Percentiles rank a stretch among this genome's conserved stretches.
These are phyloP conservation scores for Dysmachus trigonus DNA, from an alignment of 2,888 invertebrate species.

Conservation along the genomic window DNA sequence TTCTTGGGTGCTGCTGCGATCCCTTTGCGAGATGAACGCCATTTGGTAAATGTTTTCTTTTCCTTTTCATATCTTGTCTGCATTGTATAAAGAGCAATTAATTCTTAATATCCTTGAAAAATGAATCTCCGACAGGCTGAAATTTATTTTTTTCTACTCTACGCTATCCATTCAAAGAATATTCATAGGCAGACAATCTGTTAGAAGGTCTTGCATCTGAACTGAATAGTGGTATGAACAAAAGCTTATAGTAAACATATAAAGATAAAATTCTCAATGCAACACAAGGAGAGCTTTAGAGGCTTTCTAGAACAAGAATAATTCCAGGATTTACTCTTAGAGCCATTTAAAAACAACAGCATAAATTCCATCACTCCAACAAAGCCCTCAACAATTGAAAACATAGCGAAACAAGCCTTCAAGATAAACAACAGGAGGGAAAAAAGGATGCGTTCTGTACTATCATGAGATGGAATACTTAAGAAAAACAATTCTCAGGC, in stretches of 20 bases:
- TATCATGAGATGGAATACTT: constrained; percentile 11
- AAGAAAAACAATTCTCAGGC: neutral
- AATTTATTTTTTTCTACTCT: neutral
- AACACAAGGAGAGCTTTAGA: neutral
- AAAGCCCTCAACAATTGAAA: neutral
- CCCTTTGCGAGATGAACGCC: neutral
- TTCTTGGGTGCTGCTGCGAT: neutral
- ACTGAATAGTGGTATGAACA: neutral
- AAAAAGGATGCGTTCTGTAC: neutral
- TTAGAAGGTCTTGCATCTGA: neutral
- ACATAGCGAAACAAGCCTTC: neutral
- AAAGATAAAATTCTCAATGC: neutral
- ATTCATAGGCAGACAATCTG: neutral
- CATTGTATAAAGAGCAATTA: neutral
- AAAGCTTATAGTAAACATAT: neutral
- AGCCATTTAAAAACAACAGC: neutral
- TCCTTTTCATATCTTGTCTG: neutral
- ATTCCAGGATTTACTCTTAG: neutral
- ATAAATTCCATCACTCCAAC: neutral
- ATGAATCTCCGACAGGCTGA: neutral
- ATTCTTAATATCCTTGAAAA: neutral
- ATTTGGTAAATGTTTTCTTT: neutral
- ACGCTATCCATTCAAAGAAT: neutral
- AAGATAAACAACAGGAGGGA: neutral
- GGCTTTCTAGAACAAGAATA: neutral